Conservation (phyloP, 2,797 vertebrate genomes). For the Synaphobranchus kaupii region DNA sequence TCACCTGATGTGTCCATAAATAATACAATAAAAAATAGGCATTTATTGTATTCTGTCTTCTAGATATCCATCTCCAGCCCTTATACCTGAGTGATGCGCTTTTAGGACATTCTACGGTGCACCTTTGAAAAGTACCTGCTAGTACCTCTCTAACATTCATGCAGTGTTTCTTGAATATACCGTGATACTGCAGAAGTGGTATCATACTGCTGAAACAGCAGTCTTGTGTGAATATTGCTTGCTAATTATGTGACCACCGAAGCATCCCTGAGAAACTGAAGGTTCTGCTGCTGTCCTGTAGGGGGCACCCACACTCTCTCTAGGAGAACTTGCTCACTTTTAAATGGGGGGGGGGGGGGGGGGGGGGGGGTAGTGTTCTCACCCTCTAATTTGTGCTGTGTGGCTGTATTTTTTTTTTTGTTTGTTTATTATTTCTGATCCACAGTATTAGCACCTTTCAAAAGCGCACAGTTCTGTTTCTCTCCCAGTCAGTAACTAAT, state of each 20-base stretch:
- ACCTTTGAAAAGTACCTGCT: too few relatives aligned
- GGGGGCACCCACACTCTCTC: conserved; percentile 10
- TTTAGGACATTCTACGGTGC: too few relatives aligned
- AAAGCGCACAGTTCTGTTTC: neutral
- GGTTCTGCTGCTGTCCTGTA: neutral
- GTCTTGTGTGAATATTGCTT: too few relatives aligned
- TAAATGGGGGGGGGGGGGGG: too few relatives aligned
- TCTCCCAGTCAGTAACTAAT: neutral
- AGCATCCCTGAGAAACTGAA: neutral
- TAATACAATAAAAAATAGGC: too few relatives aligned
- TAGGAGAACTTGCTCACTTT: neutral
- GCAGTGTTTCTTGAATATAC: too few relatives aligned
- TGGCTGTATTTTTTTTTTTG: neutral
- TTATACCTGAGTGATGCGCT: too few relatives aligned
- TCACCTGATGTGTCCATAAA: neutral
- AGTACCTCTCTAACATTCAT: too few relatives aligned
- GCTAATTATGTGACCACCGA: neutral
- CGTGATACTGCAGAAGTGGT: too few relatives aligned
- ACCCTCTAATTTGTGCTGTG: neutral
- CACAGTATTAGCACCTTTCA: neutral
- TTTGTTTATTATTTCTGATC: neutral
- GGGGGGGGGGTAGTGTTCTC: neutral
- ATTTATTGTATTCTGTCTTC: too few relatives aligned
- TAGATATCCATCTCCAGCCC: too few relatives aligned
- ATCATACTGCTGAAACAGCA: too few relatives aligned